These are phyloP conservation scores for Drosophila fungiperda DNA, from an alignment of 2,888 invertebrate genomes.

Conservation along the genomic window DNA sequence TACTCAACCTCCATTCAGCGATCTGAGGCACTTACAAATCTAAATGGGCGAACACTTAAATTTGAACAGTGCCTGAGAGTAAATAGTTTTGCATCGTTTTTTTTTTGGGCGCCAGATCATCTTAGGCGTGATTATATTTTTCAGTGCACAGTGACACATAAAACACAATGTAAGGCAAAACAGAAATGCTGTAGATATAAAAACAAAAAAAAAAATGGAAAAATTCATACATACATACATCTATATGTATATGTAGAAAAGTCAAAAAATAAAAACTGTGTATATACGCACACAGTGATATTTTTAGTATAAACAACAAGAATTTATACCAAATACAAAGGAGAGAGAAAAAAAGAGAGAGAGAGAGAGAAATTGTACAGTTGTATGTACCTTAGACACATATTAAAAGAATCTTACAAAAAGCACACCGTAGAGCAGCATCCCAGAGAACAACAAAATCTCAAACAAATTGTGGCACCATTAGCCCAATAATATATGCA, in stretches of 20 bases:
- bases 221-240: background rate
- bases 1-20: background rate
- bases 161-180: slow-evolving; percentile 54
- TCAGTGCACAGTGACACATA: slow-evolving; percentile 71
- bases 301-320: slow-evolving; percentile 82
- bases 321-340: slow-evolving; percentile 54
- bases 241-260: slow-evolving; percentile 33
- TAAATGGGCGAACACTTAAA: background rate
- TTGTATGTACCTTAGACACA: slow-evolving; percentile 31
- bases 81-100: slow-evolving; percentile 21
- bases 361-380: slow-evolving; percentile 21
- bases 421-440: slow-evolving; percentile 35
- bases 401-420: slow-evolving; percentile 61
- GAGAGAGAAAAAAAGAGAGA: slow-evolving; percentile 21
- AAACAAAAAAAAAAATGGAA: slow-evolving; percentile 11
- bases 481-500: slow-evolving; percentile 34
- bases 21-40: background rate
- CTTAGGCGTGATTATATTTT: slow-evolving; percentile 50
- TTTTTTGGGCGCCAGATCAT: slow-evolving; percentile 56
- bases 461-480: slow-evolving; percentile 52
- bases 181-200: slow-evolving; percentile 29
- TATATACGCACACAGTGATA: slow-evolving; percentile 76
- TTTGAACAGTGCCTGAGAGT: background rate
- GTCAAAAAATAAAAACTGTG: slow-evolving; percentile 33
- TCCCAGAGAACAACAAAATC: slow-evolving; percentile 49